Percentiles rank a stretch among this genome's conserved stretches.
Conservation (phyloP, 2,888 invertebrate species). For the Scaptodrosophila latifasciaeformis region DNA sequence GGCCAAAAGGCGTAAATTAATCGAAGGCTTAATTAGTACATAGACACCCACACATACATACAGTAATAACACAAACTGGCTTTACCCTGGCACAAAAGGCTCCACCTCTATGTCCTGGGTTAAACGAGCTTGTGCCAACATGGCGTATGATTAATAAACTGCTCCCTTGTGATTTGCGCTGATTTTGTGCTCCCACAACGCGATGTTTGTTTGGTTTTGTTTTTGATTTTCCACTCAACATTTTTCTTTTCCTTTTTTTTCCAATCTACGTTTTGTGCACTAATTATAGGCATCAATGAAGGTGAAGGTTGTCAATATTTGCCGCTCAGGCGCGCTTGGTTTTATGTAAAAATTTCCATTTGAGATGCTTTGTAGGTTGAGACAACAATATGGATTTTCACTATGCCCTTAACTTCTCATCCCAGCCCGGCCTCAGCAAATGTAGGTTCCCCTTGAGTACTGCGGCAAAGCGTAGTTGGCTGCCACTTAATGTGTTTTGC, state of each 20-base stretch:
- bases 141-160: constrained; percentile 68
- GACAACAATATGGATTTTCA: constrained; percentile 34
- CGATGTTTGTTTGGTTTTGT: constrained; percentile 4
- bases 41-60: constrained; percentile 22
- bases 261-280: constrained; percentile 43
- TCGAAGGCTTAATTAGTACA: constrained; percentile 70
- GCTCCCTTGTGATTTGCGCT: constrained; percentile 42
- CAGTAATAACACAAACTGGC: constrained; percentile 3
- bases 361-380: constrained; percentile 57
- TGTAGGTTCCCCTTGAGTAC: constrained; percentile 33
- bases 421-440: constrained; percentile 6
- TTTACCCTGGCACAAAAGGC: constrained; percentile 9
- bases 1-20: constrained; percentile 72
- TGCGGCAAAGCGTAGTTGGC: constrained; percentile 50
- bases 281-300: constrained; percentile 61
- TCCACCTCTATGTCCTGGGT: constrained; percentile 7
- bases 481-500: constrained; percentile 65
- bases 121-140: constrained; percentile 40
- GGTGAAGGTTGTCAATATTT: constrained; percentile 68
- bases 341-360: constrained; percentile 46
- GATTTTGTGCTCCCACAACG: no score
- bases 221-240: constrained; percentile 2
- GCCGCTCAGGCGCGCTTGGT: constrained; percentile 28
- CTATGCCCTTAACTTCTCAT: not conserved
- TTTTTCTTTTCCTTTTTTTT: constrained; percentile 2